Percentiles rank a stretch among this genome's conserved stretches.
Conservation (phyloP, 37 sponge, comb jelly and placozoan species). For the Haliclona indistincta region DNA sequence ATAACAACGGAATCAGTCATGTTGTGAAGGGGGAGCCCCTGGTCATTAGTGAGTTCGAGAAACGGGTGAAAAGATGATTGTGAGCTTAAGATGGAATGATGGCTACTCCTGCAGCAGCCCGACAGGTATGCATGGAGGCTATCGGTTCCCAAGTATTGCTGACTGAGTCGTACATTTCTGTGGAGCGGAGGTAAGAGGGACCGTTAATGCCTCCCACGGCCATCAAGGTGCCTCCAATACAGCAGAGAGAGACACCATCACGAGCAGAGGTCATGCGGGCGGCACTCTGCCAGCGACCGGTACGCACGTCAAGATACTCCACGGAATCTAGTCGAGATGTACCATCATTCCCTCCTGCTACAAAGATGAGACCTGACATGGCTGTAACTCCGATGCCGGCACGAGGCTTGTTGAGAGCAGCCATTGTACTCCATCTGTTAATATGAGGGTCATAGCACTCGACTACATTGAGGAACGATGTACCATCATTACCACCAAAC, state of each 20-base stretch:
- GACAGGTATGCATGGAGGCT: constrained; percentile 85
- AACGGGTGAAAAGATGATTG: not conserved
- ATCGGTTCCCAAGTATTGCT: constrained; percentile 79
- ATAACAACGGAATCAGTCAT: too few species aligned
- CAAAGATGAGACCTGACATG: constrained; percentile 82
- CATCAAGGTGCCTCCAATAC: constrained; percentile 68
- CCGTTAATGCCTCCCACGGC: constrained; percentile 96
- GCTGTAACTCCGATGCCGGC: constrained; percentile 91
- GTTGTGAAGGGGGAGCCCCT: too few species aligned
- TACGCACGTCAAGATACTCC: constrained; percentile 82
- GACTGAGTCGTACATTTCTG: constrained; percentile 82
- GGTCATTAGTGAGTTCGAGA: too few species aligned
- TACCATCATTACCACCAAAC: constrained; percentile 96
- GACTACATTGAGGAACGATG: constrained; percentile 87
- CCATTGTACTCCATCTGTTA: constrained; percentile 84
- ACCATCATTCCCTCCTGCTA: constrained; percentile 95
- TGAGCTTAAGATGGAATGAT: constrained; percentile 9
- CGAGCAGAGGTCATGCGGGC: constrained; percentile 80
- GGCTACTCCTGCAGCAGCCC: constrained; percentile 92
- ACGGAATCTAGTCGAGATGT: constrained; percentile 91
- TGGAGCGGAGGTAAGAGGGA: constrained; percentile 85
- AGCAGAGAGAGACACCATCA: constrained; percentile 86
- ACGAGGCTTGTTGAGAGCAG: constrained; percentile 77
- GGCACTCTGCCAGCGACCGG: constrained; percentile 75
- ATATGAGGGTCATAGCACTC: constrained; percentile 95